Evolutionary conservation across 2,113 vertebrate genomes (phyloP), one percentile per base, ranked within the genome.

Genomic region (Cynocephalus volans): DNA sequence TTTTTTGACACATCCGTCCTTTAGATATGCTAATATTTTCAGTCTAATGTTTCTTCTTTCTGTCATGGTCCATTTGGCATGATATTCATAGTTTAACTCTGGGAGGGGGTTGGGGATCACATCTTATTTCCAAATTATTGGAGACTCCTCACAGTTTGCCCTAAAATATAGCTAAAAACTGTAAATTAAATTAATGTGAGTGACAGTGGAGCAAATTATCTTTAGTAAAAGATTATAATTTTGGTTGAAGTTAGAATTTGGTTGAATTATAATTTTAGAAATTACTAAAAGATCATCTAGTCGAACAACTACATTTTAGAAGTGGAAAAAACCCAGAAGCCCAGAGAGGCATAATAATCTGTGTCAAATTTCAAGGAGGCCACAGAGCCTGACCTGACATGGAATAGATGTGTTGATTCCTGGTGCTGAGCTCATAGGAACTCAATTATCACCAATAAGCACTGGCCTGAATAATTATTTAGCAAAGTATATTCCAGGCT

Each of bases 181-280:
- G 14, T 54, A 3, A 60, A n/a, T 85, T 93, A 77, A 52, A 26
- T 64, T 67, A 80, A 56, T 14, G 5, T 56, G 52, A 82, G 6
- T 62, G 54, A 90, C 73, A 75, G 65, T 31, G 36, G 13, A 58
- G 33, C n/a, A 76, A 86, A 82, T 82, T 56, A 50, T 64, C 36
- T 28, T 85, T 75, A 52, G 28, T 31, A 64, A 23, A 60, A 5
- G 17, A 48, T 75, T 79, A 41, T 69, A 82, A 85, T 73, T 82
- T 93, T 72, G 50, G 21, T 48, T 75, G 73, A 89, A 82, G 36
- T 95, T 90, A 65, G 48, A 26, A 56, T 83, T 96, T 82, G 8
- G 45, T 19, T 50, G 60, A 52, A 93, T 58, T 45, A 52, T 17
- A 75, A 36, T 60, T 90, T 86, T 69, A 54, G 73, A 64, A 87